Evolutionary conservation across 2,888 invertebrate genomes (phyloP).

Genomic region (Euzophera pinguis): DNA sequence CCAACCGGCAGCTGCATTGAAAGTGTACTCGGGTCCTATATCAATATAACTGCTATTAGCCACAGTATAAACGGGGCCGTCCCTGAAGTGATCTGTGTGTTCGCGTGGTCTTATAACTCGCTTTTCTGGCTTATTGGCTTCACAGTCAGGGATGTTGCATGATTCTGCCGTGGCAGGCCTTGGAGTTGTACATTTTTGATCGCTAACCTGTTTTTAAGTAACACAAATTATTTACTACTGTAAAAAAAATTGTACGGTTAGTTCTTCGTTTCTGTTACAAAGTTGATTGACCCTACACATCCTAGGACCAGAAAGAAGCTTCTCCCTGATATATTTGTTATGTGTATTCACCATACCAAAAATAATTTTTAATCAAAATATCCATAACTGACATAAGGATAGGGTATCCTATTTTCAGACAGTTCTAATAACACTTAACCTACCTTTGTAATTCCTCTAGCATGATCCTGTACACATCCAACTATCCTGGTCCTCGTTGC

Average conservation of each 20-base stretch:
- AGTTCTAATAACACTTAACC: not conserved
- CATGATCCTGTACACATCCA: slow-evolving; percentile 84
- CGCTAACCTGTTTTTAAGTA: slow-evolving; percentile 50
- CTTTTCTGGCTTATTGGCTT: slow-evolving; percentile 34
- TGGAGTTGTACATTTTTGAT: slow-evolving; percentile 55
- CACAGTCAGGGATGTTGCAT: slow-evolving; percentile 60
- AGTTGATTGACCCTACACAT: too few species aligned
- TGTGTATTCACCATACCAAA: too few species aligned
- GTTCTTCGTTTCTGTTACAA: not conserved
- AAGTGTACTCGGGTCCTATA: slow-evolving; percentile 64
- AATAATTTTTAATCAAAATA: too few species aligned
- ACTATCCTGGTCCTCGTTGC: slow-evolving; percentile 86
- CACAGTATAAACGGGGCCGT: slow-evolving; percentile 63
- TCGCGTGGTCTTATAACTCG: slow-evolving; percentile 40
- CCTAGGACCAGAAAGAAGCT: too few species aligned
- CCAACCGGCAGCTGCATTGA: slow-evolving; percentile 69
- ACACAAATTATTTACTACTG: not conserved
- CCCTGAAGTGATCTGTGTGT: slow-evolving; percentile 56
- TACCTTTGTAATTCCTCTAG: slow-evolving; percentile 69
- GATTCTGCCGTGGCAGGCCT: slow-evolving; percentile 53
- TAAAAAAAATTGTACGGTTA: too few species aligned
- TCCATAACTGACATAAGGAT: too few species aligned
- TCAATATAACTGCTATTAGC: slow-evolving; percentile 53
- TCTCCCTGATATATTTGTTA: too few species aligned
- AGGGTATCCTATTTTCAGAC: too few species aligned